A percentile compares a stretch with the other conserved stretches of the same genome.
Conservation (phyloP, 92 coral and sea anemone genomes). For the Plumapathes pennacea region DNA sequence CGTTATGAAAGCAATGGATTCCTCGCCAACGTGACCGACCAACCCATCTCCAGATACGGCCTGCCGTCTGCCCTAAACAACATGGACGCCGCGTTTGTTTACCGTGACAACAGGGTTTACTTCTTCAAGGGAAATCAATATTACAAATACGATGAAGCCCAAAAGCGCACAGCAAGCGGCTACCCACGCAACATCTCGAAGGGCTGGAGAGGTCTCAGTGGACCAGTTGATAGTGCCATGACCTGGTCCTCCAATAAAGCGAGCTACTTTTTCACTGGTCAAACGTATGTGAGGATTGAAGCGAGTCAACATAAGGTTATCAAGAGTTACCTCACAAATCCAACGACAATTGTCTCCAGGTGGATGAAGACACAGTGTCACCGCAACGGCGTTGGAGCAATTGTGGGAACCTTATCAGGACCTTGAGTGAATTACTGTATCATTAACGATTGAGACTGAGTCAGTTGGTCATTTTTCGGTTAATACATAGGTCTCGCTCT, state of each 20-base stretch:
- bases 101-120: constrained; percentile 83
- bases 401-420: too few relatives aligned
- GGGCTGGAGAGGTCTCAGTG: constrained; percentile 70
- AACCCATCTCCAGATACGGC: constrained; percentile 40
- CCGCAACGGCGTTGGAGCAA: too few relatives aligned
- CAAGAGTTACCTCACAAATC: constrained; percentile 24
- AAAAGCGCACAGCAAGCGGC: constrained; percentile 55
- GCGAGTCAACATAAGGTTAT: too few relatives aligned
- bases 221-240: constrained; percentile 54
- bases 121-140: constrained; percentile 76
- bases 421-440: too few relatives aligned
- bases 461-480: too few relatives aligned
- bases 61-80: constrained; percentile 51
- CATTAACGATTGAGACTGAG: too few relatives aligned
- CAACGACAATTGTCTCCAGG: constrained; percentile 12
- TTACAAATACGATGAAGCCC: constrained; percentile 64
- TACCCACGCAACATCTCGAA: constrained; percentile 61
- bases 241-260: constrained; percentile 74
- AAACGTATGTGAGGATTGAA: constrained; percentile 39
- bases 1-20: neutral
- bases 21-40: too few relatives aligned
- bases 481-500: too few relatives aligned
- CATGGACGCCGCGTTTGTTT: constrained; percentile 82
- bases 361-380: too few relatives aligned
- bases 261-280: constrained; percentile 70